phyloP scores from a whole-genome alignment of 53 echinoderm and acorn worm genomes.

The Hippasteria phrygiana region DNA sequence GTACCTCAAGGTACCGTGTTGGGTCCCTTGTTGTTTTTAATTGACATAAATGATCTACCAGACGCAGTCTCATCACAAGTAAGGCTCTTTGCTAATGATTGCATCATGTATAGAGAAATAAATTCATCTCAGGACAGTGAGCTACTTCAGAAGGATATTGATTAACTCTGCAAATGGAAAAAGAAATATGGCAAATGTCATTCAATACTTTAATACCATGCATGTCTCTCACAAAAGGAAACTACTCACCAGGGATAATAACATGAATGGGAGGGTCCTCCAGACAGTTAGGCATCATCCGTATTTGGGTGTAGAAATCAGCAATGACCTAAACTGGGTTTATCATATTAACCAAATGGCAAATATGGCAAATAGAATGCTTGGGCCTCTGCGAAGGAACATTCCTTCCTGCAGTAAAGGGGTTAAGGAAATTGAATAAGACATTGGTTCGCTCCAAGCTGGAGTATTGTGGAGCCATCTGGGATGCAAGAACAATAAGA shows the following conservation, averaged over 20 bases:
- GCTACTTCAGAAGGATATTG: neutral
- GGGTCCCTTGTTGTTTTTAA: too few relatives aligned
- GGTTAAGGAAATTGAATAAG: neutral
- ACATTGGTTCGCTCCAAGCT: neutral
- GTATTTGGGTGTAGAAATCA: neutral
- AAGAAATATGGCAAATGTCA: neutral
- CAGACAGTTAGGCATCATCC: slow-evolving; percentile 3
- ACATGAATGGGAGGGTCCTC: neutral
- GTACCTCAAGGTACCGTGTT: slow-evolving; percentile 2
- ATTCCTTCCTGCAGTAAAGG: neutral
- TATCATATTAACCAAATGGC: slow-evolving; percentile 9
- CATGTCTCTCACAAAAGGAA: neutral
- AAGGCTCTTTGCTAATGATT: neutral
- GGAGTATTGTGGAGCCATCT: neutral
- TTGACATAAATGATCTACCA: neutral
- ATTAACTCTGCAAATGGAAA: neutral
- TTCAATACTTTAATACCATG: neutral
- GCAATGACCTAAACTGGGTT: neutral
- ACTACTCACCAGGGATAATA: neutral
- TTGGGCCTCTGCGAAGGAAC: neutral
- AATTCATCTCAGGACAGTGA: neutral
- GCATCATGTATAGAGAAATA: neutral
- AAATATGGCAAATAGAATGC: neutral
- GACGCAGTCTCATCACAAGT: neutral
- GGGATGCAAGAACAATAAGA: neutral